These are phyloP conservation scores for Tragulus kanchil DNA, from an alignment of 2,113 vertebrate genomes.

Conservation along the genomic window DNA sequence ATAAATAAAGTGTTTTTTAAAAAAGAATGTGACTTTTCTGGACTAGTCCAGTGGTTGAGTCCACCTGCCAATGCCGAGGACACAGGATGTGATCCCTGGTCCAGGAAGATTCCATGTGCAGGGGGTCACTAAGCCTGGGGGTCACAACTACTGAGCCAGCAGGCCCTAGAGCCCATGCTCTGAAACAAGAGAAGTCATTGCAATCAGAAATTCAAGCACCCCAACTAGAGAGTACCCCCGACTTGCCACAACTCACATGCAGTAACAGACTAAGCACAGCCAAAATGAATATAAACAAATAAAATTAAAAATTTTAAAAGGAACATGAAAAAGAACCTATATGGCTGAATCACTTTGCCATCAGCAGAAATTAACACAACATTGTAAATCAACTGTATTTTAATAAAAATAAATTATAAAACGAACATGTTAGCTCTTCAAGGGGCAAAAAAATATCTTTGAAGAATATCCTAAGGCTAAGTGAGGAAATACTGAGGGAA, in stretches of 20 bases:
- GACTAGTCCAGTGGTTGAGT: background rate
- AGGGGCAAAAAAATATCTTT: background rate
- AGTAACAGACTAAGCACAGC: background rate
- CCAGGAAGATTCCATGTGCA: background rate
- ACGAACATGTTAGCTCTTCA: background rate
- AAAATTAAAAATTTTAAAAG: background rate
- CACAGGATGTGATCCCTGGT: background rate
- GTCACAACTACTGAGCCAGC: background rate
- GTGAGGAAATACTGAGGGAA: background rate
- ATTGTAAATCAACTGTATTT: background rate
- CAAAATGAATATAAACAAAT: background rate
- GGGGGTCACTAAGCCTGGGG: accelerated
- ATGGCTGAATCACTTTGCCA: background rate
- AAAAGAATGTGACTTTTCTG: background rate
- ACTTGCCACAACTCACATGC: accelerated
- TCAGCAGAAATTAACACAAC: background rate
- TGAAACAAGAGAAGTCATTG: accelerated
- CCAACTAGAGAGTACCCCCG: background rate
- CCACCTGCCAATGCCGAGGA: background rate
- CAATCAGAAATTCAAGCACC: background rate
- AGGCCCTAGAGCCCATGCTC: background rate
- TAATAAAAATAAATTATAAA: background rate
- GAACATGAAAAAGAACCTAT: background rate
- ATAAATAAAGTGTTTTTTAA: background rate
- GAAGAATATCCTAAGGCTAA: background rate